phyloP scores from a whole-genome alignment of 2,888 invertebrate species.

The Cephonodes hylas region DNA sequence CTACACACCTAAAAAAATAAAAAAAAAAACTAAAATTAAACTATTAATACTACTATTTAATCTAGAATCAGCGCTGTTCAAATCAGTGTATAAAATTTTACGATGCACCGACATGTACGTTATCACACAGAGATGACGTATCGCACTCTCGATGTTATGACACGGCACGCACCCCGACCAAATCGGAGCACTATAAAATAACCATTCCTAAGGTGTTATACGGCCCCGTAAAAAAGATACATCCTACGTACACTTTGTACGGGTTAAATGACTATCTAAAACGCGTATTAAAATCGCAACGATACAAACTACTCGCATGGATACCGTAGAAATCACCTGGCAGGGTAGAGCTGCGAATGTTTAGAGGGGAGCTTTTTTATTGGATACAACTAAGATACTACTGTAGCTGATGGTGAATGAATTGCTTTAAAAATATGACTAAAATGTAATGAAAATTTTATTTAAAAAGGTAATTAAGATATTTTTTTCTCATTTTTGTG shows the following conservation, averaged over 20 bases:
- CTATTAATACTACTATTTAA: neutral
- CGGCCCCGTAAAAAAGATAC: constrained; percentile 71
- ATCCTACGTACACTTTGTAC: constrained; percentile 57
- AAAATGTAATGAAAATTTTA: too few relatives aligned
- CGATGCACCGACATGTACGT: constrained; percentile 44
- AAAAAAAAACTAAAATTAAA: neutral
- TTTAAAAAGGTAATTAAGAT: too few relatives aligned
- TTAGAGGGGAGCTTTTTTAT: constrained; percentile 14
- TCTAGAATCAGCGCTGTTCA: constrained; percentile 19
- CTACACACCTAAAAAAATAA: neutral
- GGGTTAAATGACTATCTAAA: constrained; percentile 74
- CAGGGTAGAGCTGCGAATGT: constrained; percentile 37
- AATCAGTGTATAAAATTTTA: constrained; percentile 46
- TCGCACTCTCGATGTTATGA: constrained; percentile 78
- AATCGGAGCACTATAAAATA: constrained; percentile 67
- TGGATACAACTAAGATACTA: too few relatives aligned
- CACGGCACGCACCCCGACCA: constrained; percentile 58
- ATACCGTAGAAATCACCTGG: constrained; percentile 69
- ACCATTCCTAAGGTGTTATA: constrained; percentile 77
- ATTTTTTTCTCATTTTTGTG: too few relatives aligned
- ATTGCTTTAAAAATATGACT: too few relatives aligned
- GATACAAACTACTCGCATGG: constrained; percentile 75
- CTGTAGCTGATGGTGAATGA: neutral
- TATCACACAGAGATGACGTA: constrained; percentile 62
- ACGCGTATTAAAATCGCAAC: constrained; percentile 74